Evolutionary conservation across 2,113 vertebrate genomes (phyloP), one percentile per base, ranked within the genome.

Genomic region (Scophthalmus maximus): DNA sequence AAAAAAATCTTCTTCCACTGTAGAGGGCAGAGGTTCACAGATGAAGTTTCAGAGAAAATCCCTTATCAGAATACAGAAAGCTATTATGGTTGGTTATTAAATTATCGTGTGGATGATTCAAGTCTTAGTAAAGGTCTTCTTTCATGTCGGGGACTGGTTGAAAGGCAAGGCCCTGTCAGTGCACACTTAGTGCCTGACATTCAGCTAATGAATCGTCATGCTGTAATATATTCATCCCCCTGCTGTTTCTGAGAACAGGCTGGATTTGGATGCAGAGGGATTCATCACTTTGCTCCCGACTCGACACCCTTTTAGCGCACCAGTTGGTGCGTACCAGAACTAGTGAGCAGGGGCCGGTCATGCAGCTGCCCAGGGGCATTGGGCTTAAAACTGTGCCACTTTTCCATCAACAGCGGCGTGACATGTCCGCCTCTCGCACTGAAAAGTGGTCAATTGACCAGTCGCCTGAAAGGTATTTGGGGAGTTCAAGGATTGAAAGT

Each of bases 191-290:
- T 50, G 68, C 62, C 69, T 88, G 82, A 90, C 89, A 87, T 88
- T 89, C 85, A 84, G 76, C 85, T 89, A 90, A 91, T 91, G 88
- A 89, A 84, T 83, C 30, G 40, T 55, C 68, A 56, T 34, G 60
- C 77, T 81, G 30, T 86, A 87, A 91, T 83, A 58, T 74, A 88
- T 88, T 83, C 83, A 74, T 80, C 70, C 66, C 68, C 85, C 85
- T 67, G 73, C 84, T 87, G 86, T 85, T 84, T 78, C 78, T 73
- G 34, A 81, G 85, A 83, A 84, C 72, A 75, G 53, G 81, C 75
- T 77, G 65, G 71, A 60, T 73, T 62, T 72, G 50, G 75, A 73
- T 80, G 44, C 10, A 20, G 62, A 56, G 59, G 73, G 68, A 82
- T 60, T 74, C 58, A 74, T 79, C 63, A 20, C 52, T 67, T 26